Evolutionary conservation across 2,888 invertebrate species (phyloP).

Genomic region (Cosmia trapezina): DNA sequence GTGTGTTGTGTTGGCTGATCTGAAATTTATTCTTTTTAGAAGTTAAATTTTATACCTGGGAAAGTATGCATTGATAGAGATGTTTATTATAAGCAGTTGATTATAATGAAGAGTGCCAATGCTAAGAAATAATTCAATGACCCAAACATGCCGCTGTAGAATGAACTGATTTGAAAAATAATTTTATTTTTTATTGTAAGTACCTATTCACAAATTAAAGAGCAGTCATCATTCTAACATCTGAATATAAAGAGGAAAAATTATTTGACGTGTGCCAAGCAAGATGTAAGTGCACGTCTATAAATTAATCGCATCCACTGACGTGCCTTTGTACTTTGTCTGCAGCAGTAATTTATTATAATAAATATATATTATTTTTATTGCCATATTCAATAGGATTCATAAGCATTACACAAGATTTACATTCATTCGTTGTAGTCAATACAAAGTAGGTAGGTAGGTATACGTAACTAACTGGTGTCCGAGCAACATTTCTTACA

Average conservation of each 20-base stretch:
- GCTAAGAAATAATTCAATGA: not conserved
- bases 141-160: not conserved
- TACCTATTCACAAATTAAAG: constrained; percentile 3
- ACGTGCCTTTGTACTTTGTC: constrained; percentile 51
- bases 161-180: not conserved
- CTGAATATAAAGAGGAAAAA: constrained; percentile 27
- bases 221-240: constrained; percentile 16
- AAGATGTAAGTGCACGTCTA: constrained; percentile 48
- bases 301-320: constrained; percentile 56
- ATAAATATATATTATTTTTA: constrained; percentile 57
- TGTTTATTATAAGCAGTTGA: not conserved
- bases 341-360: constrained; percentile 49
- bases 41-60: not conserved
- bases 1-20: not conserved
- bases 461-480: constrained; percentile 20
- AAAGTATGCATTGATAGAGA: not conserved
- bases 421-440: constrained; percentile 43
- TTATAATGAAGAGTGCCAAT: not conserved
- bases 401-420: constrained; percentile 59
- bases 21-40: not conserved
- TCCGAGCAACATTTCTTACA: constrained; percentile 50
- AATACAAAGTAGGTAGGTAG: constrained; percentile 33
- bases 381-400: constrained; percentile 55
- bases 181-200: not conserved
- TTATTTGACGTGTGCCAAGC: constrained; percentile 47